Percentiles rank a stretch among this genome's conserved stretches.
Evolutionary conservation across 2,113 vertebrate genomes (phyloP).

Genomic region (Chloropsis hardwickii): DNA sequence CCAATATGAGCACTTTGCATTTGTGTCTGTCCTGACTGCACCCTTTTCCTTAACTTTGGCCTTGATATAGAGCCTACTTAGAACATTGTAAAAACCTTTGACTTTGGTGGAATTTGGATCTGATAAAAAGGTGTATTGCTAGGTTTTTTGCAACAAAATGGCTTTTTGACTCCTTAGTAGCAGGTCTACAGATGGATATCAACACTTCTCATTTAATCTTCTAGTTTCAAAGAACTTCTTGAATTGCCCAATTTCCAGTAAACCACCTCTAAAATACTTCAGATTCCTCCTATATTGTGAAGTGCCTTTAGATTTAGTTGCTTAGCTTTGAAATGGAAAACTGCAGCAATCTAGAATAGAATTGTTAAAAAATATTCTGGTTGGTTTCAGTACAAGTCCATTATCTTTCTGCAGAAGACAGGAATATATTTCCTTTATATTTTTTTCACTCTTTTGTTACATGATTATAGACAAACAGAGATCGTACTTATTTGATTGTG

Average conservation of each 20-base stretch:
- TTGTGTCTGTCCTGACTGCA: neutral
- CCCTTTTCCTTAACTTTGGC: neutral
- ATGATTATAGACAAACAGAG: neutral
- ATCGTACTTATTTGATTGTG: neutral
- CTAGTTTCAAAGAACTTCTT: neutral
- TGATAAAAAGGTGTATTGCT: neutral
- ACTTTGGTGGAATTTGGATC: neutral
- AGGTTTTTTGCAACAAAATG: neutral
- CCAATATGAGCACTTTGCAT: neutral
- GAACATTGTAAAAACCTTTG: neutral
- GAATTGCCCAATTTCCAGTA: neutral
- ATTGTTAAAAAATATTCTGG: neutral
- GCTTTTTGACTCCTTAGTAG: neutral
- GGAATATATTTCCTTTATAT: neutral
- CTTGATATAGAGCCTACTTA: neutral
- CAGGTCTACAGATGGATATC: neutral
- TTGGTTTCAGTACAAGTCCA: neutral
- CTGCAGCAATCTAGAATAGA: neutral
- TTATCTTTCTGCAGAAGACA: neutral
- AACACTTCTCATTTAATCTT: neutral
- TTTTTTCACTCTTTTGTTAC: neutral
- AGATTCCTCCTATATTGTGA: neutral
- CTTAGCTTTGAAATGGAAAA: neutral
- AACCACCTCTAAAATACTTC: neutral
- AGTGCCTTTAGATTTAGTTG: neutral